Conservation (phyloP, 2,113 vertebrate species). For the Ranitomeya imitator region DNA sequence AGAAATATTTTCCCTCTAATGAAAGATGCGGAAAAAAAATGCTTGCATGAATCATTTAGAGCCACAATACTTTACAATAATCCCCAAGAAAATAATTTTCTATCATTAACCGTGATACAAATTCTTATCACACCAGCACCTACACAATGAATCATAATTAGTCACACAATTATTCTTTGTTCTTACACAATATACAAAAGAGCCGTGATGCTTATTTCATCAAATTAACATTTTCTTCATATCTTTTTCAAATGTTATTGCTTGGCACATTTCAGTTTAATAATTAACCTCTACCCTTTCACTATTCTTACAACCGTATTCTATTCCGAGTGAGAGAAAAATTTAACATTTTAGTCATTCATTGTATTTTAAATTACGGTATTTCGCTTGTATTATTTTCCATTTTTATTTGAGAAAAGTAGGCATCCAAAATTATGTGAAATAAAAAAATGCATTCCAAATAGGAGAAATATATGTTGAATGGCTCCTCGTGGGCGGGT, state of each 20-base stretch:
- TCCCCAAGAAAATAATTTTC: background rate
- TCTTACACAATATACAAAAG: conserved; percentile 17
- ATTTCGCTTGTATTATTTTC: background rate
- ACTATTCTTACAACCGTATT: background rate
- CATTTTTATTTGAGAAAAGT: background rate
- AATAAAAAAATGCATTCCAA: background rate
- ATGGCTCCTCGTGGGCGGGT: background rate
- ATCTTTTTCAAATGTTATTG: background rate
- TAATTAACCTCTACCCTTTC: background rate
- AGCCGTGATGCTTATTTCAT: background rate
- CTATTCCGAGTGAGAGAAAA: background rate
- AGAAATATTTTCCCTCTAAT: background rate
- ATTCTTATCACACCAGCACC: conserved; percentile 35
- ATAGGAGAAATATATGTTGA: background rate
- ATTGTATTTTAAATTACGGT: background rate
- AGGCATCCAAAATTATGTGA: background rate
- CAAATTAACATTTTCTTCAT: background rate
- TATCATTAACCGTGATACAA: background rate
- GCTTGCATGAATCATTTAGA: background rate
- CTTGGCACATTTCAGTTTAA: background rate
- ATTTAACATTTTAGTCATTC: background rate
- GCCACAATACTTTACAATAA: background rate
- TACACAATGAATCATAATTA: conserved; percentile 39
- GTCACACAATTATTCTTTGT: conserved; percentile 32
- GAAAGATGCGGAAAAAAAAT: background rate